phyloP scores from a whole-genome alignment of 2,113 vertebrate species.

The Nothocercus nigrocapillus region DNA sequence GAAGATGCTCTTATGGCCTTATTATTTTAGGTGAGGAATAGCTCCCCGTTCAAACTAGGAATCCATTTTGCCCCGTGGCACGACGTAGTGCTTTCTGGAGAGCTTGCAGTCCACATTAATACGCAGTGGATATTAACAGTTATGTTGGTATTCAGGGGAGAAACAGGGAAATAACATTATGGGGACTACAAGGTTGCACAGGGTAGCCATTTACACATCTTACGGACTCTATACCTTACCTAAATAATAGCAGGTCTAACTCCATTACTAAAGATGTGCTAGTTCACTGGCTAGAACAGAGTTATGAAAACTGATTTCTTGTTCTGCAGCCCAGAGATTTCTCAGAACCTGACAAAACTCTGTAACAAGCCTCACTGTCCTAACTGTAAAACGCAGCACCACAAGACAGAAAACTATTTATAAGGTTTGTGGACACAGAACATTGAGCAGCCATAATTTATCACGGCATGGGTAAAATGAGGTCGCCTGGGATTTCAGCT shows the following conservation, averaged over 20 bases:
- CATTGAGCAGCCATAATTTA: not conserved
- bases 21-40: slow-evolving; percentile 33
- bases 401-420: not conserved
- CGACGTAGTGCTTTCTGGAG: not conserved
- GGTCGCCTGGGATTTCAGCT: not conserved
- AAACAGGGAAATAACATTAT: not conserved
- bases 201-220: not conserved
- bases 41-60: not conserved
- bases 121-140: not conserved
- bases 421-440: not conserved
- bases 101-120: not conserved
- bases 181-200: not conserved
- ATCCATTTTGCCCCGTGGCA: not conserved
- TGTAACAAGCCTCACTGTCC: not conserved
- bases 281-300: not conserved
- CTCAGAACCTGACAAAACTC: not conserved
- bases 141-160: not conserved
- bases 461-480: not conserved
- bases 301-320: not conserved
- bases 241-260: not conserved
- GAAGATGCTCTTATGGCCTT: not conserved
- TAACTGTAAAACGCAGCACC: not conserved
- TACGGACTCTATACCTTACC: not conserved
- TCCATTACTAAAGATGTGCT: not conserved
- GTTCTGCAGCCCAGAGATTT: not conserved